phyloP scores from a whole-genome alignment of 2,113 vertebrate genomes.

The Scortum barcoo region DNA sequence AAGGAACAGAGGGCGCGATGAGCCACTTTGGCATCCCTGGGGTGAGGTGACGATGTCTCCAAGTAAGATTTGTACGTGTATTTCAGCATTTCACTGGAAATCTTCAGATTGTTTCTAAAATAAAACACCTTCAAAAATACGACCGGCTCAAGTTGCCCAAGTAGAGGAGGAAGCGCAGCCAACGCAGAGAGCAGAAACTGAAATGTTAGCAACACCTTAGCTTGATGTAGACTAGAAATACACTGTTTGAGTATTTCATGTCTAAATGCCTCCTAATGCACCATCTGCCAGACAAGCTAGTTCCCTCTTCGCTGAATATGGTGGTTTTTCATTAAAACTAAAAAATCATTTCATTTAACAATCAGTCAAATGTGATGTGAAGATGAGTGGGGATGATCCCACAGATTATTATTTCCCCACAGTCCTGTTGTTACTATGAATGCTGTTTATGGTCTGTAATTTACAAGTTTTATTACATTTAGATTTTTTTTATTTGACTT shows the following conservation, averaged over 20 bases:
- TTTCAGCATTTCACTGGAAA: constrained; percentile 27
- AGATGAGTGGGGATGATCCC: not conserved
- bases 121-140: constrained; percentile 22
- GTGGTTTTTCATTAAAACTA: not conserved
- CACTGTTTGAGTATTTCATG: not conserved
- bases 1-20: constrained; percentile 18
- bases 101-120: constrained; percentile 49
- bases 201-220: not conserved
- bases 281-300: not conserved
- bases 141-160: constrained; percentile 23
- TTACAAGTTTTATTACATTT: not conserved
- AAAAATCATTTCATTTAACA: not conserved
- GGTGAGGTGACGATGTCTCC: constrained; percentile 38
- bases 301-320: not conserved
- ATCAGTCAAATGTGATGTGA: not conserved
- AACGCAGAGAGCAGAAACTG: constrained; percentile 4
- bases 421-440: not conserved
- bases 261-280: not conserved
- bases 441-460: not conserved
- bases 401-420: not conserved
- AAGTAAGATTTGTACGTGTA: constrained; percentile 18
- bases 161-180: constrained; percentile 40
- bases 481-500: too few relatives aligned
- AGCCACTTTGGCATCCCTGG: constrained; percentile 37
- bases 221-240: not conserved